Base-by-base conservation (phyloP, 2,888 invertebrate species). In the Keiferia lycopersicella region DNA sequence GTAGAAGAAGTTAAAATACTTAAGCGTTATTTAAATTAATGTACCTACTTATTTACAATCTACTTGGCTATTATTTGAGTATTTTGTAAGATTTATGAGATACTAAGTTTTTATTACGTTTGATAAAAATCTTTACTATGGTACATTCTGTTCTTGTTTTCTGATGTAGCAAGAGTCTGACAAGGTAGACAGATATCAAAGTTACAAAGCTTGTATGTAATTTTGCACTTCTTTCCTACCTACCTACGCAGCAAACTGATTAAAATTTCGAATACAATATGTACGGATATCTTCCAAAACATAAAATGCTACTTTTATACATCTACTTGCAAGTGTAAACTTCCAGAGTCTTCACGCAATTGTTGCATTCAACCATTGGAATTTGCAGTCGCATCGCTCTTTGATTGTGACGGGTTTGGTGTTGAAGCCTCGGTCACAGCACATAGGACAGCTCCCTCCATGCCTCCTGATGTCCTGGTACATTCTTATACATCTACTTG, bases 281-380 rank as follows among this genome's bases (percentile, higher is more conserved):
- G 4, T n/a, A n/a, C 16, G 2, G 2, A 45, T 45, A 45, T 45
- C 30, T 30, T 30, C 30, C 6, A 30, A 30, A 30, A 30, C 6
- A 30, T 30, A 30, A 4, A 6, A 30, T 4, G 30, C 30, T 30
- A 96, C 65, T 93, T 87, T n/a, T n/a, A n/a, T n/a, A n/a, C n/a
- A n/a, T n/a, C n/a, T n/a, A n/a, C n/a, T n/a, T n/a, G n/a, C n/a
- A 98, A 67, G 97, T 96, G 81, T 97, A 95, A 69, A 96, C 89
- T 82, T 98, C 97, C 68, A 95, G 92, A 73, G 93, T 94, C 76
- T 94, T 94, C 70, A 95, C 94, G 86, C 98, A 98, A 58, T 96
- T 96, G 84, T 97, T 96, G 88, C 98, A 98, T 80, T 97, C 95
- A 59, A 98, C 98, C 98, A 98, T 79, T 97, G 97, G 84, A 98